Percentiles rank a stretch among this genome's conserved stretches.
These are phyloP conservation scores for Megathymus violae DNA, from an alignment of 1,140 invertebrate genomes.

Conservation along the genomic window DNA sequence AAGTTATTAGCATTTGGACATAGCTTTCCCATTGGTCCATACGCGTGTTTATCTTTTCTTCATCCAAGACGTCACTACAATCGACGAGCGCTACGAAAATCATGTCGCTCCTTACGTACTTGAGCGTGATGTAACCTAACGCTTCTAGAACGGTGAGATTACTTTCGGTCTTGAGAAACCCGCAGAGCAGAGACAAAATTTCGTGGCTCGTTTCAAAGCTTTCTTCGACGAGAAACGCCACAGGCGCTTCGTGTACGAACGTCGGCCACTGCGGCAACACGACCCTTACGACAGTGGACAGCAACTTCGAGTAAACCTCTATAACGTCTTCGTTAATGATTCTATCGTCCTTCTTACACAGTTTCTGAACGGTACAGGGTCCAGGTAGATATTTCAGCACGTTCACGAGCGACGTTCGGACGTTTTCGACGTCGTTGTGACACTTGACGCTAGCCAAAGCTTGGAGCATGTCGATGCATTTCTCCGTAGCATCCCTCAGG, in stretches of 20 bases:
- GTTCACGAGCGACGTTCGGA: conserved; percentile 52
- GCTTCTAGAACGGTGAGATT: conserved; percentile 48
- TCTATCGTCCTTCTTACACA: conserved; percentile 57
- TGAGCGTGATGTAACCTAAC: conserved; percentile 76
- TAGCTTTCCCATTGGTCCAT: conserved; percentile 81
- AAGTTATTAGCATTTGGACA: conserved; percentile 86
- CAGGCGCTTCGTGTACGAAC: conserved; percentile 65
- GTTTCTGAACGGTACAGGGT: conserved; percentile 86
- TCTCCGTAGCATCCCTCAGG: conserved; percentile 30
- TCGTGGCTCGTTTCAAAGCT: conserved; percentile 81
- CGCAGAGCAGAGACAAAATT: conserved; percentile 75
- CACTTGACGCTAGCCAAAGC: conserved; percentile 70
- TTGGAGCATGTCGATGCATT: conserved; percentile 53
- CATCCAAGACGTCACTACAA: conserved; percentile 38
- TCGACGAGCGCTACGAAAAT: conserved; percentile 82
- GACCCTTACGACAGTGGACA: conserved; percentile 36
- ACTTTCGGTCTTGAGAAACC: conserved; percentile 77
- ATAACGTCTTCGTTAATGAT: conserved; percentile 37
- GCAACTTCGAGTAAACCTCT: conserved; percentile 46
- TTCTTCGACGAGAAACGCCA: conserved; percentile 84
- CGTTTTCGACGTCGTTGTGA: conserved; percentile 63
- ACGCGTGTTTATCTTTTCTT: conserved; percentile 28
- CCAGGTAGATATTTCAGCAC: conserved; percentile 84
- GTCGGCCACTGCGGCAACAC: conserved; percentile 58
- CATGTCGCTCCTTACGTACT: conserved; percentile 84